Evolutionary conservation across 1,140 invertebrate genomes (phyloP), one percentile per base, ranked within the genome.

Genomic region (Mamestra configurata): DNA sequence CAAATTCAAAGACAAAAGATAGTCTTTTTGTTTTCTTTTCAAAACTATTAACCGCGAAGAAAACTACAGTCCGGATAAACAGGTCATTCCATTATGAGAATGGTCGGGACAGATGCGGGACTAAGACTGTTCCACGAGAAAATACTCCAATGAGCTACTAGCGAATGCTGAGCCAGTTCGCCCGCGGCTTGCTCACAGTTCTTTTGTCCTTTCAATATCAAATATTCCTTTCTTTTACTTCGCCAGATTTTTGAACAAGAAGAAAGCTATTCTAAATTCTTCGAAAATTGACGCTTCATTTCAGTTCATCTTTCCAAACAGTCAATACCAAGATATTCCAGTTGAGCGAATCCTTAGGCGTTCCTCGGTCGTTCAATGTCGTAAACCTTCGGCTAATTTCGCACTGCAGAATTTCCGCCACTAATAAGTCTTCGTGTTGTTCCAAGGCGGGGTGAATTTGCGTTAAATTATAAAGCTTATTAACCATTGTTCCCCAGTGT

Each of bases 401-500:
- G 80, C 64, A 77, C 75, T 79, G 75, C 68, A 73, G 71, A 81
- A 73, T 72, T 80, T 77, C 66, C 57, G 72, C 79, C 79, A 81
- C 86, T 88, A 88, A 86, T 90, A 92, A 89, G 89, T 90, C 85
- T 87, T 70, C 77, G 81, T 79, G 82, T 80, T 79, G 81, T 77
- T 79, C 80, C 82, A 77, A 77, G 68, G 66, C 77, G 79, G 64
- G 87, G 84, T 84, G 84, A 83, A 82, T 90, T 88, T 88, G 85
- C 82, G 81, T 87, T 91, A 89, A 91, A 92, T 92, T 91, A 93
- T 91, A 89, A 90, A 92, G 84, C 89, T 90, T 92, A 92, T 90
- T 89, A 92, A 88, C 81, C 86, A 93, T 90, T 84, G 90, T 89
- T 92, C 91, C 91, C 90, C 68, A 49, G 88, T 82, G 91, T 84